Percentiles rank a stretch among this genome's conserved stretches.
Conservation (phyloP, 2,797 vertebrate species). For the Notoglanidium macrostoma region DNA sequence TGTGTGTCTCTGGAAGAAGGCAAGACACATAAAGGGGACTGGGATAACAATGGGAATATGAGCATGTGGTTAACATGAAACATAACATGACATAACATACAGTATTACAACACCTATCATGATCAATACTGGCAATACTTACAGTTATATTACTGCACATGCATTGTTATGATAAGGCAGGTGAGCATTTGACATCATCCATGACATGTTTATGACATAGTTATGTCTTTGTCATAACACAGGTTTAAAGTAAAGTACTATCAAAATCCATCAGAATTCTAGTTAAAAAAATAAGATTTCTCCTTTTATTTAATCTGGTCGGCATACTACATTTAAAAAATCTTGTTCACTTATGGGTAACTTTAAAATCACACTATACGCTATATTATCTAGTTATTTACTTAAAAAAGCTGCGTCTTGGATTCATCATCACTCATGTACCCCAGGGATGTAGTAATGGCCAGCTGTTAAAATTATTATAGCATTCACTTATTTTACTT, state of each 20-base stretch:
- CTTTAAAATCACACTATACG: neutral
- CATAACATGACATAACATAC: no score
- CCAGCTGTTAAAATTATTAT: neutral
- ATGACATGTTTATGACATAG: no score
- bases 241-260: neutral
- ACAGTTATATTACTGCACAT: neutral
- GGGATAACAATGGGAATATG: no score
- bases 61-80: no score
- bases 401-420: neutral
- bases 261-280: neutral
- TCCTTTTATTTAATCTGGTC: conserved; percentile 48
- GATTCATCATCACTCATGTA: neutral
- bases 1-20: neutral
- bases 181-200: neutral
- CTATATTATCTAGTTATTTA: neutral
- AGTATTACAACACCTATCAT: neutral
- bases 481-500: neutral
- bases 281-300: neutral
- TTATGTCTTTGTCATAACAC: neutral
- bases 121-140: neutral
- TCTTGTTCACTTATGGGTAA: neutral
- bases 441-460: neutral
- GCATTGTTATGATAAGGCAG: neutral
- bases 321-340: conserved; percentile 22
- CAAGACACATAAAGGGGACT: neutral